Evolutionary conservation across 2,888 invertebrate species (phyloP).

Genomic region (Nomada lathburiana): DNA sequence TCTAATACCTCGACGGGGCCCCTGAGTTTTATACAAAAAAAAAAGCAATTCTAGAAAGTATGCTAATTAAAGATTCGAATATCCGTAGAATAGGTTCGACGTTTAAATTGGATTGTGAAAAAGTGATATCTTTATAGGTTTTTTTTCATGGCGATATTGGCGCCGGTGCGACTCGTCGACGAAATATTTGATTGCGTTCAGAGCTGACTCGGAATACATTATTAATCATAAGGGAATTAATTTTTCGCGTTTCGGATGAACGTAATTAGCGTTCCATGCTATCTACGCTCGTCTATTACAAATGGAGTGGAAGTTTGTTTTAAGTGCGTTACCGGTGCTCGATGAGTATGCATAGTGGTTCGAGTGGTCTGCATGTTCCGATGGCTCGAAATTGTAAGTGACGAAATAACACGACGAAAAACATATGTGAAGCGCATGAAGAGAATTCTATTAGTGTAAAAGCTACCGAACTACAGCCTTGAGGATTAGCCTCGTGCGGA

Average conservation of each 20-base stretch:
- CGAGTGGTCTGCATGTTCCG: background rate
- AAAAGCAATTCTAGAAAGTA: background rate
- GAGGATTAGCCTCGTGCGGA: background rate
- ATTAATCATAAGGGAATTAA: too few relatives aligned
- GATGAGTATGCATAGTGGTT: background rate
- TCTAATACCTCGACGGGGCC: background rate
- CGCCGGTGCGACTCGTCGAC: too few relatives aligned
- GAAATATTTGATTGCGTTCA: too few relatives aligned
- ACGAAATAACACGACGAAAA: background rate
- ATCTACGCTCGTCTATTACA: too few relatives aligned
- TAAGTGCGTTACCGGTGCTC: background rate
- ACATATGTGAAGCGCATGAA: conserved; percentile 1
- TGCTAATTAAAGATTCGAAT: background rate
- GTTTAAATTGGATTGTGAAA: too few relatives aligned
- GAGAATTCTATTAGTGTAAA: background rate
- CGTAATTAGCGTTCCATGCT: too few relatives aligned
- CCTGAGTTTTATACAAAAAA: background rate
- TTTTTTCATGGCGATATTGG: too few relatives aligned
- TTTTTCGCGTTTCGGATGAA: too few relatives aligned
- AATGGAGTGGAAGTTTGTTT: background rate
- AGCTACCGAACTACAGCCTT: conserved; percentile 4
- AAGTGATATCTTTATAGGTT: too few relatives aligned
- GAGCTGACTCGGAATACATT: too few relatives aligned
- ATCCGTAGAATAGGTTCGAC: too few relatives aligned
- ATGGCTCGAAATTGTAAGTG: background rate